Percentiles rank a stretch among this genome's conserved stretches.
phyloP scores from a whole-genome alignment of 2,113 vertebrate species.

The Chloropsis cyanopogon region DNA sequence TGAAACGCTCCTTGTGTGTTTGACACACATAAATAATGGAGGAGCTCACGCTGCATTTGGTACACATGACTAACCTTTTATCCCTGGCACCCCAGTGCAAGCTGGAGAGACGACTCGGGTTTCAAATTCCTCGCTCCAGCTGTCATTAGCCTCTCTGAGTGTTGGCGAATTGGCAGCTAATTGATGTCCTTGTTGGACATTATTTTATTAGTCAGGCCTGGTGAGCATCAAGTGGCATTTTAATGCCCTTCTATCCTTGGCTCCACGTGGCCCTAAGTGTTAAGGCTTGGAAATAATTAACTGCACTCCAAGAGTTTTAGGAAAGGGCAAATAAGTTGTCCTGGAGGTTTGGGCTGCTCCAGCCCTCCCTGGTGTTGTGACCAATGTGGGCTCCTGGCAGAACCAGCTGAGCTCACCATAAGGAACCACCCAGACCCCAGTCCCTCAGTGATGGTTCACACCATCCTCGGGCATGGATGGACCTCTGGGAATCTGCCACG shows the following conservation, averaged over 20 bases:
- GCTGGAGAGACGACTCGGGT: constrained; percentile 28
- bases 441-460: neutral
- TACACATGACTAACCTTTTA: constrained; percentile 62
- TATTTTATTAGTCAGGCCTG: constrained; percentile 67
- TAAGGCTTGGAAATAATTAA: constrained; percentile 41
- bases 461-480: neutral
- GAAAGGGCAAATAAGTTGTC: neutral
- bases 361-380: neutral
- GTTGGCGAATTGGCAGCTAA: constrained; percentile 41
- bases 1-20: constrained; percentile 53
- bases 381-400: neutral
- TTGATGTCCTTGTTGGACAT: constrained; percentile 64
- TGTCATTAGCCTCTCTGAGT: constrained; percentile 42
- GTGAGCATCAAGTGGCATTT: constrained; percentile 62
- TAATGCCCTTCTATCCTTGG: constrained; percentile 12
- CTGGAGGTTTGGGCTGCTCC: neutral
- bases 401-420: neutral
- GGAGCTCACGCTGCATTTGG: constrained; percentile 48
- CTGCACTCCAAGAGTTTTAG: neutral
- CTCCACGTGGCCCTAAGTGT: neutral
- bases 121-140: constrained; percentile 58
- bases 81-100: constrained; percentile 36
- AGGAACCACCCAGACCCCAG: neutral
- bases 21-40: constrained; percentile 68
- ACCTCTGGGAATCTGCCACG: neutral